Percentiles rank a stretch among this genome's conserved stretches.
Conservation (phyloP, 1,140 invertebrate species). For the Phortica variegata region DNA sequence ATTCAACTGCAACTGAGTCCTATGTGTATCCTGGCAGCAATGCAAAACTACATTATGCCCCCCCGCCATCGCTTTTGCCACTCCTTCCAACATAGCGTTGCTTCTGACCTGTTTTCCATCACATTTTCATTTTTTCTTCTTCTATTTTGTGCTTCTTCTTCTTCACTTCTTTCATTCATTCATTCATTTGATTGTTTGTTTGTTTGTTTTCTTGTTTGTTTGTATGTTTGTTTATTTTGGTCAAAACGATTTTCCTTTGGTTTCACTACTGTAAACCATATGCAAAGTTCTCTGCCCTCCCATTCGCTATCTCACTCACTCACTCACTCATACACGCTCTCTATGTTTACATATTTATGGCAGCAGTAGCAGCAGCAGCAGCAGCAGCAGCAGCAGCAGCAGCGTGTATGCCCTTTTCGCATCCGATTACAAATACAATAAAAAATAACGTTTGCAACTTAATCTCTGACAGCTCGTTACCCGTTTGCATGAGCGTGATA, state of each 20-base stretch:
- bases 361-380: too few species aligned
- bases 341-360: too few species aligned
- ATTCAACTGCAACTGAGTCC: constrained; percentile 53
- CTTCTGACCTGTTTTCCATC: constrained; percentile 35
- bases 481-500: constrained; percentile 54
- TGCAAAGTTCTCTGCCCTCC: constrained; percentile 17
- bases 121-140: constrained; percentile 49
- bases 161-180: background rate
- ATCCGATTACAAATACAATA: constrained; percentile 44
- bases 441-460: constrained; percentile 55
- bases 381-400: too few species aligned
- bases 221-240: constrained; percentile 43
- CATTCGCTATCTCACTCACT: background rate
- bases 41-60: background rate
- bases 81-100: constrained; percentile 36
- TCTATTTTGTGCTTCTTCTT: constrained; percentile 25
- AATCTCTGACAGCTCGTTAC: constrained; percentile 54
- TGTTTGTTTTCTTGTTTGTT: constrained; percentile 7
- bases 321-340: too few species aligned
- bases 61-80: background rate
- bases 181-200: background rate
- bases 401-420: background rate
- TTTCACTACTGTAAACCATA: too few species aligned
- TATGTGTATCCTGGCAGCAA: constrained; percentile 18
- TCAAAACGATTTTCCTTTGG: constrained; percentile 47